phyloP scores from a whole-genome alignment of 2,113 vertebrate species.

The Trematocara unimaculatum region DNA sequence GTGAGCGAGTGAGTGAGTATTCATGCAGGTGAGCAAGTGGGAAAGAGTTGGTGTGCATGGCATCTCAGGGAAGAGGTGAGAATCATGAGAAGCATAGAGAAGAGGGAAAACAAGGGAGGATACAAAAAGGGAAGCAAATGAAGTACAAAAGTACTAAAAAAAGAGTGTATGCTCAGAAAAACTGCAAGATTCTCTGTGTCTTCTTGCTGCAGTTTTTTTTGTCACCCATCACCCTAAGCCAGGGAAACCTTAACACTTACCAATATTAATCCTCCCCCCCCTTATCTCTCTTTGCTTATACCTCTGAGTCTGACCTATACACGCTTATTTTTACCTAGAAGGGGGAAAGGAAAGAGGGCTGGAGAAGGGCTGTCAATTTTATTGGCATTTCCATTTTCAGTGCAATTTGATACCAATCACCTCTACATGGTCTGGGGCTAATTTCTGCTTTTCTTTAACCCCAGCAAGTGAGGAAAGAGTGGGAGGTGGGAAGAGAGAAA shows the following conservation, averaged over 20 bases:
- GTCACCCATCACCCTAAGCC: background rate
- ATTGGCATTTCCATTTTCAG: constrained; percentile 83
- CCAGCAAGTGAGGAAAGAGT: background rate
- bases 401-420: constrained; percentile 84
- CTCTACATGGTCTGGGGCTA: constrained; percentile 79
- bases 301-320: constrained; percentile 73
- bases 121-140: background rate
- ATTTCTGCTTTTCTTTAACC: constrained; percentile 65
- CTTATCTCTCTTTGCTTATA: constrained; percentile 43
- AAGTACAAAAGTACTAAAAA: background rate
- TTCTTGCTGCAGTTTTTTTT: background rate
- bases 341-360: background rate
- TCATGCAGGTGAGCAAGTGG: background rate
- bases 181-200: background rate
- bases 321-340: constrained; percentile 59
- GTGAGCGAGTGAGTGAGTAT: background rate
- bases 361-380: constrained; percentile 78
- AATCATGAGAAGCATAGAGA: constrained; percentile 7
- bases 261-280: background rate
- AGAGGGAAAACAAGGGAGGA: background rate
- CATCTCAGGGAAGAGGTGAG: constrained; percentile 14
- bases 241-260: background rate
- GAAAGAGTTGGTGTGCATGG: background rate
- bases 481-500: background rate
- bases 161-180: background rate